Percentiles rank a stretch among this genome's conserved stretches.
phyloP scores from a whole-genome alignment of 2,113 vertebrate genomes.

The Lonchura striata region DNA sequence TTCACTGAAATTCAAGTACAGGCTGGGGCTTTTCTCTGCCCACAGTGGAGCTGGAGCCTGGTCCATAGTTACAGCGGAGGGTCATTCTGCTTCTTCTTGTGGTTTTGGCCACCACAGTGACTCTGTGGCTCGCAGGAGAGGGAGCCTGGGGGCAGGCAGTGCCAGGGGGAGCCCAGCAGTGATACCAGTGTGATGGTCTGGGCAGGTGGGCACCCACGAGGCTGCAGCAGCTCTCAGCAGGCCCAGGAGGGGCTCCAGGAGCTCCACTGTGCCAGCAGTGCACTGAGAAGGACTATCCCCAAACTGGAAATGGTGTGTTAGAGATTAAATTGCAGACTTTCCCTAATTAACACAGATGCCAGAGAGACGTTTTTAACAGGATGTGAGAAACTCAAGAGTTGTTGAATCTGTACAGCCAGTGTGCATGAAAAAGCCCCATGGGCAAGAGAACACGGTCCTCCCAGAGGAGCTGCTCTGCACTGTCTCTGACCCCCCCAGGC shows the following conservation, averaged over 20 bases:
- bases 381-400: background rate
- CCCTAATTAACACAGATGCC: background rate
- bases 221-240: background rate
- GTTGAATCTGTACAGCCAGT: background rate
- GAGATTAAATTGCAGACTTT: background rate
- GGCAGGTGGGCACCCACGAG: background rate
- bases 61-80: background rate
- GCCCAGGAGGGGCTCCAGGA: background rate
- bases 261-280: background rate
- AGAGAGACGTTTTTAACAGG: background rate
- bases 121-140: background rate
- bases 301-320: background rate
- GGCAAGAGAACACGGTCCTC: background rate
- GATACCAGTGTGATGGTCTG: no score
- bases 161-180: background rate
- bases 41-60: background rate
- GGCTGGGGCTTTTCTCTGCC: background rate
- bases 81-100: background rate
- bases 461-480: background rate
- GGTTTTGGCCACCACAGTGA: background rate
- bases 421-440: background rate
- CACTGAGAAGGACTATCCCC: background rate
- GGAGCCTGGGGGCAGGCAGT: background rate
- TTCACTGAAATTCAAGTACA: background rate
- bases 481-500: background rate